Evolutionary conservation across 2,113 vertebrate species (phyloP).

Genomic region (Lagopus muta): DNA sequence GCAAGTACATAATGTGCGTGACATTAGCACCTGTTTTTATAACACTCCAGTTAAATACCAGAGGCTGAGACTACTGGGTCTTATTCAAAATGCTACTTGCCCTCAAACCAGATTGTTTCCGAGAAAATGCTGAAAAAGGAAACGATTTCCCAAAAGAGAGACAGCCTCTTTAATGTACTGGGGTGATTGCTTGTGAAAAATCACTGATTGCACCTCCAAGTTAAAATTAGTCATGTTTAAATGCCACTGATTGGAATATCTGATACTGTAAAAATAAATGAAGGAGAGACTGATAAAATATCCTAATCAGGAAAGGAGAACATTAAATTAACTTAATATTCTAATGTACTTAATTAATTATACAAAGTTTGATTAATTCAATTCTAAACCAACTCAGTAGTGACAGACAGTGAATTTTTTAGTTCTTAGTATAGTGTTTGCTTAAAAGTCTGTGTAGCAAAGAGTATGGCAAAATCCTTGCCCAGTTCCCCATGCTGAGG

Average conservation of each 20-base stretch:
- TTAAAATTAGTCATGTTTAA: constrained; percentile 37
- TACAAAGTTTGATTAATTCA: constrained; percentile 48
- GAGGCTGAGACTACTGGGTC: constrained; percentile 33
- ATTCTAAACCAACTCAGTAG: not conserved
- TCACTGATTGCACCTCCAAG: constrained; percentile 36
- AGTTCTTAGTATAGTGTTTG: not conserved
- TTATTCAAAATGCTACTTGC: constrained; percentile 12
- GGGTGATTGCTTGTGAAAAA: constrained; percentile 37
- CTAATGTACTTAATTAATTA: constrained; percentile 51
- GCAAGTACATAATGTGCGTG: constrained; percentile 38
- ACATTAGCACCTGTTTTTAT: constrained; percentile 58
- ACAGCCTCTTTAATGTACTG: not conserved
- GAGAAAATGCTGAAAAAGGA: constrained; percentile 1
- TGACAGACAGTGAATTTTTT: not conserved
- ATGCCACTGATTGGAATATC: constrained; percentile 47
- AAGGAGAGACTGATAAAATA: constrained; percentile 58
- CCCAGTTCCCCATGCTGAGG: not conserved
- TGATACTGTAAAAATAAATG: not conserved
- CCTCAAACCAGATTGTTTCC: constrained; percentile 18
- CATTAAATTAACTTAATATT: constrained; percentile 46
- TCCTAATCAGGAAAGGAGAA: constrained; percentile 47
- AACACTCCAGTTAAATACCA: constrained; percentile 44
- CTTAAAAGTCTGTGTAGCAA: not conserved
- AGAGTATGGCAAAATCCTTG: not conserved
- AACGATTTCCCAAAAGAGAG: not conserved